Base-by-base conservation (phyloP, 2,888 invertebrate genomes). In the Gastracanthus pulcherrimus region DNA sequence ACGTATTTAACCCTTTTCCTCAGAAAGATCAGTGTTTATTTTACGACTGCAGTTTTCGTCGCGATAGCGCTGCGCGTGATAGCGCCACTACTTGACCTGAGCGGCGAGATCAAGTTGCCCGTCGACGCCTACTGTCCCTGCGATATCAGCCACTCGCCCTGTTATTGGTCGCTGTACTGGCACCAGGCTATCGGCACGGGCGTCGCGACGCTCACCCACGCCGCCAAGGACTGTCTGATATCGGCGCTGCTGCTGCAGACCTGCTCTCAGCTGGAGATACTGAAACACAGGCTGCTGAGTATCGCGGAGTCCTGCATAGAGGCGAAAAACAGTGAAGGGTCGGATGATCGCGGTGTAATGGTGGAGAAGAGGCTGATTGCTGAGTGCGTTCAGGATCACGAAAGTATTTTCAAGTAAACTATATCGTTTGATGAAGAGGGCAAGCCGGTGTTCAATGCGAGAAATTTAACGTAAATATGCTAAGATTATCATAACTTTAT, bases 231-330 rank as follows among this genome's bases (percentile, higher is more conserved):
- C 60, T 88, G 88, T 0, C 74, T 90, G 9, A 86, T 89, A 4
- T 83, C 87, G 0, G 86, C 86, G 1, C 60, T 88, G 6, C 77
- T 88, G 80, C 82, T 88, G 1, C 86, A 88, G 36, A 84, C 84
- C 6, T 87, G 88, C 45, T 83, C 87, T 2, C 88, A 89, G 36
- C 83, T 90, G 23, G 87, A 89, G n/a, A 86, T 89, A 26, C 82
- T 89, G 1, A 87, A 86, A 66, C 71, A 85, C 70, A 86, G 88
- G 7, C 36, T 87, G 5, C 60, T 80, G 67, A 58, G 26, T 29
- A 26, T 83, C 79, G 6, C 62, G 2, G 70, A 55, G 13, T 9
- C 60, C 0, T 60, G 67, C 11, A 11, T 16, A 4, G 26, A 31
- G 7, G 74, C 45, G 1, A 69, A 34, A 13, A 67, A 38, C 1